A percentile compares a stretch with the other conserved stretches of the same genome.
These are phyloP conservation scores for Heliothis subflexa DNA, from an alignment of 1,140 invertebrate species.

Conservation along the genomic window DNA sequence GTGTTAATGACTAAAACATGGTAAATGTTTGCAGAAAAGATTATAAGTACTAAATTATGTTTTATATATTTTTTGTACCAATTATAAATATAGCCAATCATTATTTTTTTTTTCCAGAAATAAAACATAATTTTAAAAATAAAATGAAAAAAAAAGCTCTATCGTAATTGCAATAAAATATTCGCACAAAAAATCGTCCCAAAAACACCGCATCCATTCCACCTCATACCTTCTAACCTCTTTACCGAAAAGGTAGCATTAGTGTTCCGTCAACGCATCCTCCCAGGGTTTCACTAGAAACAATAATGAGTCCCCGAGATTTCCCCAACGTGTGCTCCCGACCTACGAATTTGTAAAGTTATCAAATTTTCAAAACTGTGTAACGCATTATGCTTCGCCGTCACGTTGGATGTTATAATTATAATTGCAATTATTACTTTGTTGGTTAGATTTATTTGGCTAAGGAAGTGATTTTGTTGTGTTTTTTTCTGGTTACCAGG, in stretches of 20 bases:
- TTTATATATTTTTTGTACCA: too few relatives aligned
- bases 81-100: too few relatives aligned
- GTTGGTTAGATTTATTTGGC: constrained; percentile 1
- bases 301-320: constrained; percentile 79
- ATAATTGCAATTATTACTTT: constrained; percentile 76
- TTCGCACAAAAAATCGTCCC: neutral
- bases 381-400: constrained; percentile 72
- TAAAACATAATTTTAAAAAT: too few relatives aligned
- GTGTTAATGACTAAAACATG: too few relatives aligned
- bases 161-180: too few relatives aligned
- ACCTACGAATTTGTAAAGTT: constrained; percentile 83
- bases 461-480: neutral
- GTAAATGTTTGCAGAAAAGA: too few relatives aligned
- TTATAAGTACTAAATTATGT: too few relatives aligned
- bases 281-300: constrained; percentile 71
- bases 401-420: constrained; percentile 65
- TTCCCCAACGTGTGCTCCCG: constrained; percentile 79
- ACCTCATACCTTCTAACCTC: constrained; percentile 51
- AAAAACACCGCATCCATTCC: neutral
- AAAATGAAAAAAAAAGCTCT: too few relatives aligned
- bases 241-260: constrained; percentile 74
- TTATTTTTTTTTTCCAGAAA: too few relatives aligned
- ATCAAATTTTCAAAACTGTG: constrained; percentile 85
- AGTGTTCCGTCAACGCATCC: constrained; percentile 66
- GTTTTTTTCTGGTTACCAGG: too few relatives aligned